Base-by-base conservation (phyloP, 1,140 invertebrate genomes). In the Plectrocnemia conspersa region DNA sequence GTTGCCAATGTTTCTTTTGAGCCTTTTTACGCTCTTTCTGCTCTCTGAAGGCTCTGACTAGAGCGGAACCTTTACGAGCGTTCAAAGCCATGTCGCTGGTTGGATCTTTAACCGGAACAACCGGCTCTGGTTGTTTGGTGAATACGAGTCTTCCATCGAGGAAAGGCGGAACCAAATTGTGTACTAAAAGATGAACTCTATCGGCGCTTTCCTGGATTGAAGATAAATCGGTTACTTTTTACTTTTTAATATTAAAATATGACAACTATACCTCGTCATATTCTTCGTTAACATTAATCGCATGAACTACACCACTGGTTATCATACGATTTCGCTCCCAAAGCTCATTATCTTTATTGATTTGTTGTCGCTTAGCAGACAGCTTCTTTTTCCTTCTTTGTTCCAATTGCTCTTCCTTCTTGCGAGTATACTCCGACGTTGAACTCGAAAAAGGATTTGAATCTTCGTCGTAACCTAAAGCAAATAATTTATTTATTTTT, bases 241-340 rank as follows among this genome's bases (percentile, higher is more conserved):
- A 45, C 25, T 23, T 11, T 22, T 45, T n/a, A 29, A 27, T 52
- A n/a, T n/a, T 23, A 16, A 54, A 4, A 54, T 35, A 47, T 15
- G 13, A 32, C 18, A 24, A 38, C 2, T 11, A 55, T 38, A 75
- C 91, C 65, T 98, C 93, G 63, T 92, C 92, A 66, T 93, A 89
- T 68, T 98, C 92, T 61, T 96, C 91, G 66, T 93, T 94, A 44
- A 90, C 82, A 61, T 91, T 89, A 1, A 94, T 80, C 29, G 88
- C 88, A 62, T 87, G 87, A 1, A 98, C 93, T 9, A 97, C 94
- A 45, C 93, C 94, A 52, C 92, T 96, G 2, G 93, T 94, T 7
- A 98, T 77, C 91, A 99, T 96, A 58, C 97, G 81, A 77, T 99
- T 99, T 9, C 93, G 83, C 71, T 99, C 97, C 97, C 97, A 99